Conservation (phyloP, 2,797 vertebrate genomes). For the Acrossocheilus fasciatus region DNA sequence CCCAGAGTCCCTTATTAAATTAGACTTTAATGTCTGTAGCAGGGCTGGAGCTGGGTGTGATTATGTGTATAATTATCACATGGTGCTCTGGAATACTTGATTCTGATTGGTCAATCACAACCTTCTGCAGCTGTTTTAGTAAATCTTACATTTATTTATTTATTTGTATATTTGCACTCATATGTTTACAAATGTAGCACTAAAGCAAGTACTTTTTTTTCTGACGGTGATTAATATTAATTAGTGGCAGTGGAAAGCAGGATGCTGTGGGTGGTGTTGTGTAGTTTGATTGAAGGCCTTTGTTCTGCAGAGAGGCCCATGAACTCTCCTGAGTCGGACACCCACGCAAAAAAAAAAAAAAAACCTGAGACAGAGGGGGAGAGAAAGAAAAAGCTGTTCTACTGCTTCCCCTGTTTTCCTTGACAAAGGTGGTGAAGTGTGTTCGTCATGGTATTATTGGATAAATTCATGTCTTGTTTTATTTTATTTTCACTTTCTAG, state of each 20-base stretch:
- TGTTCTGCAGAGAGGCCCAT: slow-evolving; percentile 73
- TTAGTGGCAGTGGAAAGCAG: slow-evolving; percentile 55
- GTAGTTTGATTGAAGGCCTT: slow-evolving; percentile 73
- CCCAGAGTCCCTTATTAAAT: slow-evolving; percentile 14
- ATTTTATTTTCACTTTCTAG: neutral
- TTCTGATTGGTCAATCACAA: neutral
- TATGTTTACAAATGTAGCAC: neutral
- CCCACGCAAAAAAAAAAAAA: slow-evolving; percentile 66
- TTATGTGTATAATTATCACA: neutral
- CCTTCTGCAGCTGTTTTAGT: neutral
- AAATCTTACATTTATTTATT: neutral
- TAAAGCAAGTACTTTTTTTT: neutral
- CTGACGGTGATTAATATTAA: slow-evolving; percentile 76
- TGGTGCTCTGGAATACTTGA: neutral
- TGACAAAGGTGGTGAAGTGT: slow-evolving; percentile 30
- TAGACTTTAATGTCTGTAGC: neutral
- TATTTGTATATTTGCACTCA: neutral
- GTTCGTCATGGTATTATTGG: slow-evolving; percentile 37
- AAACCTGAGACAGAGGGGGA: neutral
- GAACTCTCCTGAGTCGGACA: slow-evolving; percentile 75
- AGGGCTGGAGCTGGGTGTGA: slow-evolving; percentile 1
- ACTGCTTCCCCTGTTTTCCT: slow-evolving; percentile 26
- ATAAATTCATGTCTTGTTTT: neutral
- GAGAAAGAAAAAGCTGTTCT: neutral
- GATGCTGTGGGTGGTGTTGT: slow-evolving; percentile 18